Conservation (phyloP, 1,140 invertebrate species). For the Planococcus citri region DNA sequence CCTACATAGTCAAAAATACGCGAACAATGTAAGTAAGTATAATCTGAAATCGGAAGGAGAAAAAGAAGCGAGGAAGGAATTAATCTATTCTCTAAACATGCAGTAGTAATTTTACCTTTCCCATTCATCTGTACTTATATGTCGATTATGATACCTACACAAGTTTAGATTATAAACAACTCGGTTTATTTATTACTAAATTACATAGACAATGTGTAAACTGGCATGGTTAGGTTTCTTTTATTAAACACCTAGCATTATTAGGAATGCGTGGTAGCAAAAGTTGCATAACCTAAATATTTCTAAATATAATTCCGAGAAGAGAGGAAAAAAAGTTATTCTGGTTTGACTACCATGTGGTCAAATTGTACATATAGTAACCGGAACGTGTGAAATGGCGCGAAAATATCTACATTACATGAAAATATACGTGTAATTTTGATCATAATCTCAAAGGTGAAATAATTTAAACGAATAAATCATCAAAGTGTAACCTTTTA, state of each 20-base stretch:
- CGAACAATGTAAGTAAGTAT: no score
- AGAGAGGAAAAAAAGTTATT: background rate
- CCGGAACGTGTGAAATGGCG: conserved; percentile 1
- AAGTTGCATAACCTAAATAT: background rate
- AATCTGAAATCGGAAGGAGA: no score
- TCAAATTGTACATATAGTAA: background rate
- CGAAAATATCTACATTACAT: background rate
- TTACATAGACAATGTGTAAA: background rate
- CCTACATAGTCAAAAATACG: no score
- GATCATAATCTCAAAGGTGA: background rate
- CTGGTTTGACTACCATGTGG: background rate
- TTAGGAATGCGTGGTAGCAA: background rate
- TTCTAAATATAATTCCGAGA: background rate
- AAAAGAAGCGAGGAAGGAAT: no score
- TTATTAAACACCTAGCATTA: background rate
- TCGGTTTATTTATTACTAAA: background rate
- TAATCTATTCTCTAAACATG: no score
- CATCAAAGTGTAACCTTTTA: no score
- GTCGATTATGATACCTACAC: no score
- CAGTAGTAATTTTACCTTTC: no score
- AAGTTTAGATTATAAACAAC: no score
- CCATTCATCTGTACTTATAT: no score
- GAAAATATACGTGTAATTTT: background rate
- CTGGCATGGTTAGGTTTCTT: background rate
- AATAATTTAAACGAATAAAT: background rate